Conservation (phyloP, 2,888 invertebrate genomes). For the Ischnus inquisitorius region DNA sequence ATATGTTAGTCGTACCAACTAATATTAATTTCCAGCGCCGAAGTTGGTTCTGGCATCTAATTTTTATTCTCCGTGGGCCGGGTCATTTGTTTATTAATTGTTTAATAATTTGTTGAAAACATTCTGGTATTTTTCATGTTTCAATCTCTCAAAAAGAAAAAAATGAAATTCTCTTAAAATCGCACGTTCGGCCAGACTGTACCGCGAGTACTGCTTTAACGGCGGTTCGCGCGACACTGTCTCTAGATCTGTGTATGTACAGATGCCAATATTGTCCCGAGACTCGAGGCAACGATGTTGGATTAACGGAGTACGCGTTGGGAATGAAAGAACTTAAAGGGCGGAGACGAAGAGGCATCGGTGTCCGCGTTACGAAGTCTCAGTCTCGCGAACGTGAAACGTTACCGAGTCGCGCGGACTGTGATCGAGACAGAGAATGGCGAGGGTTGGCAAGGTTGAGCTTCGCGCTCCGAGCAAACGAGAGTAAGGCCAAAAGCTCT, state of each 20-base stretch:
- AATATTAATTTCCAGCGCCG: no score
- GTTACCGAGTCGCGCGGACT: constrained; percentile 18
- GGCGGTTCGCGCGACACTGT: constrained; percentile 55
- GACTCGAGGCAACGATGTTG: constrained; percentile 68
- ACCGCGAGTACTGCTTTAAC: constrained; percentile 65
- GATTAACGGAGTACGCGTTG: constrained; percentile 76
- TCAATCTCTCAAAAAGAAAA: no score
- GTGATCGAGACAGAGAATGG: constrained; percentile 45
- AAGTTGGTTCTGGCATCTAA: no score
- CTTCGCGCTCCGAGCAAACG: constrained; percentile 26
- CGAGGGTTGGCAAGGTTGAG: constrained; percentile 44
- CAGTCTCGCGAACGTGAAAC: constrained; percentile 47
- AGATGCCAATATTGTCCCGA: constrained; percentile 47
- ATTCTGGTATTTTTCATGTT: no score
- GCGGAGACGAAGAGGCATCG: constrained; percentile 24
- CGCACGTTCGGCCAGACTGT: no score
- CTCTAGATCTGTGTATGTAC: not conserved
- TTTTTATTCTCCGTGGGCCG: no score
- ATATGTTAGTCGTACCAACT: no score
- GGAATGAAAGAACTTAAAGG: constrained; percentile 76
- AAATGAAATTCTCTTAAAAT: no score
- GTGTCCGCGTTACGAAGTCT: constrained; percentile 39
- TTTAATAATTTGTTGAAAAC: no score
- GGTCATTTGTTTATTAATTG: no score
- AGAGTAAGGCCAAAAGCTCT: constrained; percentile 42